Base-by-base conservation (phyloP, 23 tunicate species). In the Ascidia mentula region DNA sequence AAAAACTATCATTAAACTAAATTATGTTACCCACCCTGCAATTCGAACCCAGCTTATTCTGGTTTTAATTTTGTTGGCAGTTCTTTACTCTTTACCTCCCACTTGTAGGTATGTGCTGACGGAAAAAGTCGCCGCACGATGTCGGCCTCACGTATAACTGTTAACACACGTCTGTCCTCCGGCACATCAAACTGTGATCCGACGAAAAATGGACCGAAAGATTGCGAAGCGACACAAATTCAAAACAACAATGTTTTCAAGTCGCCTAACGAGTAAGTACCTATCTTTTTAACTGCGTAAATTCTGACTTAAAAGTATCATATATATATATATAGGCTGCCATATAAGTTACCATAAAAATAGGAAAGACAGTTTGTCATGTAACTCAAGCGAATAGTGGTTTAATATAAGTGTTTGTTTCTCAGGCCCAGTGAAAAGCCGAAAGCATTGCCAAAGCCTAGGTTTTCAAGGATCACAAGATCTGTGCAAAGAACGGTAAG, bases 111-210 rank as follows among this genome's bases (percentile, higher is more conserved):
- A 20, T 85, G 86, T 34, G 75, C 83, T 5, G 89, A 90, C 32
- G 77, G 84, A 18, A 82, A 90, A 77, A 75, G 76, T 22, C 82
- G 96, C 34, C 82, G 89, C 36, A 69, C 81, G 39, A 45, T 77
- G 38, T 77, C 81, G 18, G 81, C 24, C 38, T 34, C 38, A 3
- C 75, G 40, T 42, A 74, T 73, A 36, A 73, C 79, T 0, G 87
- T 78, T 13, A 74, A 40, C 42, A 18, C 70, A 32, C 12, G 33
- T 26, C 36, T 80, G 12, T 80, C 84, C 28, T 53, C 72, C 0
- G 9, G 28, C 17, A 45, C 60, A 38, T 32, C 70, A 70, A 32
- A 69, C 73, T 0, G 85, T 77, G 9, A 70, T 37, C 45, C 38
- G 72, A 9, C 33, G 33, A 31, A n/a, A 53, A 28, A 36, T 77